These are phyloP conservation scores for Chymomyza procnemis DNA, from an alignment of 2,888 invertebrate genomes.

Conservation along the genomic window DNA sequence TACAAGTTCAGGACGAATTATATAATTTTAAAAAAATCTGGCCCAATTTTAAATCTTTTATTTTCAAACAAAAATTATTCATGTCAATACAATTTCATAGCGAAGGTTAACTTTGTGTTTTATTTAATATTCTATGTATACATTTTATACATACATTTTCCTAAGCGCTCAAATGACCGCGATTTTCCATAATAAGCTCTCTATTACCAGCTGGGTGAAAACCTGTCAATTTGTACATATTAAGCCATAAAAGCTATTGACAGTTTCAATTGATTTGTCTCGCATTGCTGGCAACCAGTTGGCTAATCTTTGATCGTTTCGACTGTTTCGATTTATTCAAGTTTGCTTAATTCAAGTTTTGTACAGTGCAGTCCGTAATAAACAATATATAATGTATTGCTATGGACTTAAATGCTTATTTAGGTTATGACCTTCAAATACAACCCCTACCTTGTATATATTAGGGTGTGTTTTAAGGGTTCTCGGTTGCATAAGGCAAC, in stretches of 20 bases:
- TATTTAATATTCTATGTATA: no score
- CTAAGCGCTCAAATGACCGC: neutral
- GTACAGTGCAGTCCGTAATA: neutral
- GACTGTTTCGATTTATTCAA: neutral
- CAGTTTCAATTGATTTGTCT: neutral
- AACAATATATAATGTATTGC: neutral
- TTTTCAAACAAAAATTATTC: no score
- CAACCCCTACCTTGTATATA: conserved; percentile 21
- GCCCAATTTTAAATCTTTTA: no score
- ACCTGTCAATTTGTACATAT: neutral
- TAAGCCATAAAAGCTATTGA: neutral
- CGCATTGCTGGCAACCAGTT: neutral
- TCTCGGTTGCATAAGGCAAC: neutral
- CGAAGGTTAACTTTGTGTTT: no score
- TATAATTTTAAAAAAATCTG: no score
- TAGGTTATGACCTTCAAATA: conserved; percentile 40
- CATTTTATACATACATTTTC: neutral
- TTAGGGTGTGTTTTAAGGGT: neutral
- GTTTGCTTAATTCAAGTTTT: neutral
- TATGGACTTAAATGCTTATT: neutral
- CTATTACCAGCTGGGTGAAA: neutral
- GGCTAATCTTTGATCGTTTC: neutral
- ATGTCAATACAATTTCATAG: no score
- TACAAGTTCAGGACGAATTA: no score
- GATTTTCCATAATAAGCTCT: neutral